Conservation (phyloP, 2,888 invertebrate genomes). For the Gisinianus flammeolus region DNA sequence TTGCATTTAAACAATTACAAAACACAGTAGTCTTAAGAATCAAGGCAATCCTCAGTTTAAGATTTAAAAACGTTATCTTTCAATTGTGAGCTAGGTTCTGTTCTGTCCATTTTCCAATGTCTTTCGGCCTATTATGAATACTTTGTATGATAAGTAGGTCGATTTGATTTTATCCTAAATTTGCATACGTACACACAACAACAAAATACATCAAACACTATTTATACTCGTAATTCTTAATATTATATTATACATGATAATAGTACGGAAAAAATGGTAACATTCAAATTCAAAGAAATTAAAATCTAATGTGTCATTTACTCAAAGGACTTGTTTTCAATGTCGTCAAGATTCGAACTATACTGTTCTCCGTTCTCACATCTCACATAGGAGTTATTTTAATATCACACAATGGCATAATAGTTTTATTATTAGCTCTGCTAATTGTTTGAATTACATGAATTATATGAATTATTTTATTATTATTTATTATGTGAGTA, state of each 20-base stretch:
- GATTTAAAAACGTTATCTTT: neutral
- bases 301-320: too few relatives aligned
- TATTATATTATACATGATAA: constrained; percentile 1
- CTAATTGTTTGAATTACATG: too few relatives aligned
- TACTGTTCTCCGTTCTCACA: too few relatives aligned
- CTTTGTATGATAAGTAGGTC: constrained; percentile 28
- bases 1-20: neutral
- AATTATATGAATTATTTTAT: too few relatives aligned
- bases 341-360: neutral
- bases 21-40: constrained; percentile 10
- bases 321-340: neutral
- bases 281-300: too few relatives aligned
- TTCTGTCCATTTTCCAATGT: neutral
- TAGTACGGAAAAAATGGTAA: too few relatives aligned
- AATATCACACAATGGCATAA: too few relatives aligned
- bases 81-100: neutral
- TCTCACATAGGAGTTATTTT: too few relatives aligned
- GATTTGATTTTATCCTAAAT: constrained; percentile 27
- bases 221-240: neutral
- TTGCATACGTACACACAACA: neutral
- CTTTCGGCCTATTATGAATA: neutral
- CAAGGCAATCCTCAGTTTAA: constrained; percentile 17
- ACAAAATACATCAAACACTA: neutral
- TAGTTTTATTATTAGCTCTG: too few relatives aligned
- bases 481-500: too few relatives aligned